Evolutionary conservation across 2,888 invertebrate genomes (phyloP), one percentile per base, ranked within the genome.

Genomic region (Thalpophila matura): DNA sequence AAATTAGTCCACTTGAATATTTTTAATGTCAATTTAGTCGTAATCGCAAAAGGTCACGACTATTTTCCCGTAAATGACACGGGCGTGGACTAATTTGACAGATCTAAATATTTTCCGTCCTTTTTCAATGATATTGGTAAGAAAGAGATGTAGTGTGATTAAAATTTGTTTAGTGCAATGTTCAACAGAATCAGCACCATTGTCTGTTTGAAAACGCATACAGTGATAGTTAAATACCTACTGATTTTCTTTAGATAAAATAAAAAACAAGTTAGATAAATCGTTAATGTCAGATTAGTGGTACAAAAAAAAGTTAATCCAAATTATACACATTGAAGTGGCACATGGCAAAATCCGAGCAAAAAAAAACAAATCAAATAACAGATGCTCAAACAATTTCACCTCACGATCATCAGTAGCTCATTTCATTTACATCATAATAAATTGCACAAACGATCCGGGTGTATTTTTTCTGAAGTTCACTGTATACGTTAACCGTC

Each of bases 361-460:
- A 51, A 43, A 38, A 61, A 55, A 63, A 54, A 33, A 4, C 38
- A 51, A 63, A 57, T 40, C 26, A 54, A 57, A 60, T 50, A 71
- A 67, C 56, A 67, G 61, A 71, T 73, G 74, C 42, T 73, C 73
- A 54, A 70, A 67, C 43, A 67, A 71, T 67, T 60, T 67, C 64
- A 62, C 53, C 51, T 33, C 22, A 54, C 55, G 18, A 62, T 53
- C 73, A 73, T 75, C 67, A 67, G 76, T 59, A 71, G 73, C 71
- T 55, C 67, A 79, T 76, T 79, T 78, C 58, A 76, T 78, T 78
- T 74, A 74, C 76, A 70, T 69, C 65, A 65, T 67, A 78, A 72
- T 33, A n/a, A 14, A 64, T 70, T 72, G 60, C 62, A 62, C 76
- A 58, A 76, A 71, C 56, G 40, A 62, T 65, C 64, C 35, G 61